A percentile compares a stretch with the other conserved stretches of the same genome.
phyloP scores from a whole-genome alignment of 2,113 vertebrate species.

The Mustelus asterias region DNA sequence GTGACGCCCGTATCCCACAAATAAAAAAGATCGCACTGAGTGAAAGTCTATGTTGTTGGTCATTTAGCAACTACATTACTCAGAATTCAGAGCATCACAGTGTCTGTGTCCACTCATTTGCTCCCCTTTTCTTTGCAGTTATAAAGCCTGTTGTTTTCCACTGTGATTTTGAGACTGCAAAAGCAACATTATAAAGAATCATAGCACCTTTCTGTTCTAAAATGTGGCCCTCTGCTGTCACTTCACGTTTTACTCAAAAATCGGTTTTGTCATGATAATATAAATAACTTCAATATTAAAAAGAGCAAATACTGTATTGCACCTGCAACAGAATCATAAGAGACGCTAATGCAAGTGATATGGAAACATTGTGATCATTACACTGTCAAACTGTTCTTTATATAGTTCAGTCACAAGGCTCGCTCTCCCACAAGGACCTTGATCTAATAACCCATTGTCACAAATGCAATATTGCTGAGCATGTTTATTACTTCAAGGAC shows the following conservation, averaged over 20 bases:
- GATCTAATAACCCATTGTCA: neutral
- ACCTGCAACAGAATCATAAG: neutral
- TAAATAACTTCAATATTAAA: neutral
- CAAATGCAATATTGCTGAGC: conserved; percentile 6
- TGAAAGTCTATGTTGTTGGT: neutral
- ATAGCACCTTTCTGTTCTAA: neutral
- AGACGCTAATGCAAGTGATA: neutral
- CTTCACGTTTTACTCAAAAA: neutral
- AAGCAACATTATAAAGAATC: neutral
- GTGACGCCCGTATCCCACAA: too few species aligned
- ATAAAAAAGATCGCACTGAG: neutral
- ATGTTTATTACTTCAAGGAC: neutral
- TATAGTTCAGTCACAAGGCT: neutral
- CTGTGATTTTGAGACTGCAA: neutral
- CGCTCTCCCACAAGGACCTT: neutral
- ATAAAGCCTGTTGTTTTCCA: neutral
- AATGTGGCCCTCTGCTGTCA: neutral
- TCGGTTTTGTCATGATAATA: neutral
- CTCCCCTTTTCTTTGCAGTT: neutral
- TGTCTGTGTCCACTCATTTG: neutral
- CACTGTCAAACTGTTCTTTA: neutral
- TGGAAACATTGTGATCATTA: neutral
- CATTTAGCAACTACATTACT: neutral
- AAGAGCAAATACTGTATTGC: neutral
- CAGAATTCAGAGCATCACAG: neutral